Evolutionary conservation across 1,140 invertebrate species (phyloP).

Genomic region (Chymomyza costata): DNA sequence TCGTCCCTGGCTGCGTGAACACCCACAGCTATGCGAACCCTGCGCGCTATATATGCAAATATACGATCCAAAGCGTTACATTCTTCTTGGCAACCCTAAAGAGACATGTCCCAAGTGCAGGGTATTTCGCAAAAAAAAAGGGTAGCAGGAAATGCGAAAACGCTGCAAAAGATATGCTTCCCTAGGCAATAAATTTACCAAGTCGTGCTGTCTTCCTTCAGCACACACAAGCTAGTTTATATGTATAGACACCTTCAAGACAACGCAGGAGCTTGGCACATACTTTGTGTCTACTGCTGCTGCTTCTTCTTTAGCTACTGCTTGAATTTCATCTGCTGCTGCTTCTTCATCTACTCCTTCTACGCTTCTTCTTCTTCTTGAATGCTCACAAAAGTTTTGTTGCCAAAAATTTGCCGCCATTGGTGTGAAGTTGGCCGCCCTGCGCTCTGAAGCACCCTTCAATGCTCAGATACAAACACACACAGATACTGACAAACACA

Average conservation of each 20-base stretch:
- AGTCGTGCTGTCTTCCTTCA: slow-evolving; percentile 10
- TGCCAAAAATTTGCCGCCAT: slow-evolving; percentile 69
- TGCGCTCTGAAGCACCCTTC: slow-evolving; percentile 9
- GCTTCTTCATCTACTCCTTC: slow-evolving; percentile 27
- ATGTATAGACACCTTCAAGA: slow-evolving; percentile 5
- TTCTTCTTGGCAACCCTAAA: too few species aligned
- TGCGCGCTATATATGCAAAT: too few species aligned
- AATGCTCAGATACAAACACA: too few species aligned
- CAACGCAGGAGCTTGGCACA: too few species aligned
- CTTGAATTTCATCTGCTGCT: slow-evolving; percentile 8
- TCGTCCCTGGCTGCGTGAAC: too few species aligned
- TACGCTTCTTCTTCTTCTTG: slow-evolving; percentile 26
- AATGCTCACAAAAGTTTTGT: slow-evolving; percentile 50
- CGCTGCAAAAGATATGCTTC: slow-evolving; percentile 59
- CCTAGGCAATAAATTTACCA: slow-evolving; percentile 63
- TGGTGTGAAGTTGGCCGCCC: slow-evolving; percentile 63
- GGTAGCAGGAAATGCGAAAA: slow-evolving; percentile 15
- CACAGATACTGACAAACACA: too few species aligned
- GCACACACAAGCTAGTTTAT: slow-evolving; percentile 21
- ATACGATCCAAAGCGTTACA: too few species aligned
- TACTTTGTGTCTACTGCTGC: slow-evolving; percentile 7
- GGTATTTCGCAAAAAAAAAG: too few species aligned
- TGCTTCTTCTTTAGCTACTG: slow-evolving; percentile 24
- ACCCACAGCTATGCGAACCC: too few species aligned
- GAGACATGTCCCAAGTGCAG: too few species aligned